Base-by-base conservation (phyloP, 2,113 vertebrate genomes). In the Steatornis caripensis region DNA sequence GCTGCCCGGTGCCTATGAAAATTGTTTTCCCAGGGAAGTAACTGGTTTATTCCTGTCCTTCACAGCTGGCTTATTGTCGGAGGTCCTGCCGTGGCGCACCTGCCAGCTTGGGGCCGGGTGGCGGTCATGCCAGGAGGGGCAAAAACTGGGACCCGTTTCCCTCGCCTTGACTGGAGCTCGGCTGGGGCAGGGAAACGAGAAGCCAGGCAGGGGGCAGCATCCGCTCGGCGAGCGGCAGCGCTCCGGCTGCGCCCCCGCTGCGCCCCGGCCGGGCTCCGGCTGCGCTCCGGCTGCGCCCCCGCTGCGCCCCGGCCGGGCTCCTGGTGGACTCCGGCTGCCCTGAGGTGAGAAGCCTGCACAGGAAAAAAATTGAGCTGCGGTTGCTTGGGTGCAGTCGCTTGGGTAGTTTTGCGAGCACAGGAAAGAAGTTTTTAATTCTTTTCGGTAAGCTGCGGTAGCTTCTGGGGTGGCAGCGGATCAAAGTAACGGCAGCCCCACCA, bases 171-270 rank as follows among this genome's bases (percentile, higher is more conserved):
- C 17, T 5, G 4, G 68, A 53, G 29, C 74, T 66, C 58, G 4
- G 27, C 75, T 16, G 55, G 62, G 87, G 29, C 45, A 26, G 7
- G 71, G 39, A 5, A 43, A 9, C 1, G 36, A 51, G 76, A 9
- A 95, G 87, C 43, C 90, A 95, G 96, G 8, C 88, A 91, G 84
- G 83, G 89, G 92, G 92, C 91, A 94, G 95, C 85, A 93, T 76
- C 79, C 6, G 74, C 65, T 37, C 90, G 8, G 12, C 21, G 23
- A 84, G 84, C 30, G 14, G 57, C 53, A 7, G 32, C n/a, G n/a
- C n/a, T n/a, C 46, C 62, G 18, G 27, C 11, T 18, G 23, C 7
- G n/a, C 18, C 9, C 36, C 58, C 3, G 36, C 10, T 15, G 29
- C 29, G 45, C n/a, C 9, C n/a, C 48, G 2, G 12, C 3, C 6